Evolutionary conservation across 1,140 invertebrate genomes (phyloP), one percentile per base, ranked within the genome.

Genomic region (Pseudomyrmex dendroicus): DNA sequence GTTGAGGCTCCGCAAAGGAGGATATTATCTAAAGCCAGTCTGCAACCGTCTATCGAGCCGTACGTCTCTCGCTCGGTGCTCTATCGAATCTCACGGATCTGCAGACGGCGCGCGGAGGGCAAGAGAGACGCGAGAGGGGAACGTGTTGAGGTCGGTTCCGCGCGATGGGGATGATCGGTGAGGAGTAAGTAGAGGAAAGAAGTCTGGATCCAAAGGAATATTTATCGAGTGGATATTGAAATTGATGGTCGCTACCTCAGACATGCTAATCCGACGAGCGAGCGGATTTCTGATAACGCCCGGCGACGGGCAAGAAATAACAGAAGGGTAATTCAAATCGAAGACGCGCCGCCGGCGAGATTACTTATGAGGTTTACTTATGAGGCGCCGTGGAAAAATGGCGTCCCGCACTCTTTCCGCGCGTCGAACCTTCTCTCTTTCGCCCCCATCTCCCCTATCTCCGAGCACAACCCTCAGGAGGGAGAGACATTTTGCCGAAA

Each of bases 191-290:
- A 84, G 83, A 84, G 88, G 83, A 85, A 84, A 85, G 87, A 90
- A 89, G 88, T 89, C 82, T 83, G 84, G 62, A 87, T 90, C 90
- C 89, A 89, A 90, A 91, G 86, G 90, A 90, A 91, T 91, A 91
- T 91, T 91, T 91, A 91, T 91, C 89, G 89, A 90, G 84, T 86
- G 90, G 87, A 91, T 91, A 91, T 91, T 91, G 90, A 91, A 91
- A 91, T 91, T 90, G 90, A 91, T 91, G 87, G 90, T 83, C 84
- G 86, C 89, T 89, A 89, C 90, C 90, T 90, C 89, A 91, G 90
- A 91, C 90, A 91, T 90, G 90, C 90, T 91, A 91, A 91, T 91
- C 90, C 85, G 88, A 84, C 87, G 88, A 86, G 86, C 83, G 82
- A 85, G 77, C 82, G 87, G 87, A 78, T 87, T 90, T 87, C 89